Evolutionary conservation across 2,113 vertebrate species (phyloP).

Genomic region (Nothoprocta pentlandii): DNA sequence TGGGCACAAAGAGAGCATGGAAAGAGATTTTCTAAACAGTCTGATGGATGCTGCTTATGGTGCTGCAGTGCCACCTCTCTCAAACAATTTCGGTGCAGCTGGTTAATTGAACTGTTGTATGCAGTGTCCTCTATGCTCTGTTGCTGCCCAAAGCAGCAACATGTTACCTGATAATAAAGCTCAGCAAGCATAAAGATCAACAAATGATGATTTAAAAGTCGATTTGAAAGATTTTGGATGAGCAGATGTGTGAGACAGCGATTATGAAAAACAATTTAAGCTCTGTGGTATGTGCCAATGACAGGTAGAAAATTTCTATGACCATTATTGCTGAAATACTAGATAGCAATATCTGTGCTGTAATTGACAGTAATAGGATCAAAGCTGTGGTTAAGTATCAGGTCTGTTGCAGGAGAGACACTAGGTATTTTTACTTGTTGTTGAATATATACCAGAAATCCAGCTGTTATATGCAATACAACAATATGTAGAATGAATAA

Average conservation of each 20-base stretch:
- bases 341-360: background rate
- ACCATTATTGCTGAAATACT: background rate
- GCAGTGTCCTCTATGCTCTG: background rate
- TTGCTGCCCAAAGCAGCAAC: background rate
- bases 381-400: background rate
- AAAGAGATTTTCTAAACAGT: background rate
- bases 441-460: background rate
- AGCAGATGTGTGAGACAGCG: background rate
- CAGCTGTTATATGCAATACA: background rate
- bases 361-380: background rate
- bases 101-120: background rate
- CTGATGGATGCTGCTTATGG: conserved; percentile 1
- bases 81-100: background rate
- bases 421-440: background rate
- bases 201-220: conserved; percentile 44
- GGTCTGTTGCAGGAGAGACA: background rate
- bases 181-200: conserved; percentile 7
- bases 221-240: conserved; percentile 36
- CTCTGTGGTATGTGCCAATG: background rate
- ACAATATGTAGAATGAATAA: background rate
- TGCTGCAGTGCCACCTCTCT: conserved; percentile 11
- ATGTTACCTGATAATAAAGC: conserved; percentile 34
- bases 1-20: background rate
- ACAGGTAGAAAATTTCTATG: background rate
- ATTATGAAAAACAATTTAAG: background rate